Percentiles rank a stretch among this genome's conserved stretches.
Conservation (phyloP, 2,797 vertebrate genomes). For the Dipus sagitta region DNA sequence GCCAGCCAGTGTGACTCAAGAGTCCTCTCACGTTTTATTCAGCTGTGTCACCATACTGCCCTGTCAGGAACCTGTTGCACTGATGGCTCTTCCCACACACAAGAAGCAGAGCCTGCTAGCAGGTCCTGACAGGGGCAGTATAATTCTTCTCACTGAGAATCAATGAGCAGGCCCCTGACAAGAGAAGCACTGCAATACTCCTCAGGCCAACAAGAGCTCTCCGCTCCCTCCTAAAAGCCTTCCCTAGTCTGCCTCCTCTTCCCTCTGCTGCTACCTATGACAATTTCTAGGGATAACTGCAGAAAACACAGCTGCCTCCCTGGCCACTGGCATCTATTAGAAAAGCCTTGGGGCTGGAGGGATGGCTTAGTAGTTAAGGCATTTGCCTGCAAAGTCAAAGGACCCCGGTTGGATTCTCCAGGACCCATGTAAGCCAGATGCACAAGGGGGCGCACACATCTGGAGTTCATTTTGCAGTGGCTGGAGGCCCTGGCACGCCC, state of each 20-base stretch:
- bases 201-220: background rate
- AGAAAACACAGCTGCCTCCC: background rate
- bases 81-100: conserved; percentile 33
- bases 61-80: conserved; percentile 51
- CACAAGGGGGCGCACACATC: too few relatives aligned
- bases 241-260: background rate
- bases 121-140: background rate
- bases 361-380: too few relatives aligned
- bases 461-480: too few relatives aligned
- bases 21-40: conserved; percentile 64
- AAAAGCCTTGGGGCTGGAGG: background rate
- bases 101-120: background rate
- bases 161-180: too few relatives aligned
- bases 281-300: background rate
- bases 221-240: background rate
- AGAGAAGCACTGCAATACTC: fast-evolving
- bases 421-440: too few relatives aligned
- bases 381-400: too few relatives aligned
- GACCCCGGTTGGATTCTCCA: too few relatives aligned
- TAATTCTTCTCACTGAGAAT: background rate
- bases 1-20: conserved; percentile 62
- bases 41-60: background rate
- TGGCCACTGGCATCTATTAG: background rate
- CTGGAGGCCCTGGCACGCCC: too few relatives aligned
- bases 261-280: background rate